Evolutionary conservation across 2,797 vertebrate species (phyloP), one percentile per base, ranked within the genome.

Genomic region (Pseudochirops cupreus): DNA sequence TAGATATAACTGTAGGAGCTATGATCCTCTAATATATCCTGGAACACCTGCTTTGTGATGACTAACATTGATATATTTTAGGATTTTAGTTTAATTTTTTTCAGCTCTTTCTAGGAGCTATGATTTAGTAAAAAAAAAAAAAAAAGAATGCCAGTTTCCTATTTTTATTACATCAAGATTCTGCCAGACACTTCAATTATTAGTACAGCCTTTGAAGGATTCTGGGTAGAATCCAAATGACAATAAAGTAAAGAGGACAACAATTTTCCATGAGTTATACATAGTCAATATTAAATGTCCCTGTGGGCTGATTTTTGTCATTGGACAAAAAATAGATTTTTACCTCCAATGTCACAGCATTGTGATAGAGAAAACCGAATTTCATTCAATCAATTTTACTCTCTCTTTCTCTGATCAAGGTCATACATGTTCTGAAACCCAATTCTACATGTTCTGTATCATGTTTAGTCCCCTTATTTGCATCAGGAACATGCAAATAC

Each of bases 21-120:
- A 59, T 1, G 33, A 59, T 96, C 97, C 53, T 95, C 95, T 94
- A 95, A 57, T 94, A 94, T 7, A 95, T 96, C 94, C 95, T 97
- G 91, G 67, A 96, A 50, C 50, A 95, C 18, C 18, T 53, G 31
- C 87, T 59, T 59, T 91, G 62, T 95, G 91, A 96, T 96, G 3
- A 93, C 57, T 94, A 89, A n/a, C 90, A 92, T n/a, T 24, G 91
- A 90, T 92, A 93, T 93, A 93, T 95, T 96, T 92, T 94, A 94
- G 94, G 96, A 96, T 91, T 33, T 56, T 10, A 57, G 29, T 14
- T 95, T 96, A 21, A 94, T 29, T 87, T 74, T 91, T 46, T 94
- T 97, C 92, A 95, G 87, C 55, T 95, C 21, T 91, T 96, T 92
- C 92, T 46, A 94, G n/a, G n/a, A 52, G 0, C 31, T 94, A 6